These are phyloP conservation scores for Macroramphosus scolopax DNA, from an alignment of 2,797 vertebrate species.

Conservation along the genomic window DNA sequence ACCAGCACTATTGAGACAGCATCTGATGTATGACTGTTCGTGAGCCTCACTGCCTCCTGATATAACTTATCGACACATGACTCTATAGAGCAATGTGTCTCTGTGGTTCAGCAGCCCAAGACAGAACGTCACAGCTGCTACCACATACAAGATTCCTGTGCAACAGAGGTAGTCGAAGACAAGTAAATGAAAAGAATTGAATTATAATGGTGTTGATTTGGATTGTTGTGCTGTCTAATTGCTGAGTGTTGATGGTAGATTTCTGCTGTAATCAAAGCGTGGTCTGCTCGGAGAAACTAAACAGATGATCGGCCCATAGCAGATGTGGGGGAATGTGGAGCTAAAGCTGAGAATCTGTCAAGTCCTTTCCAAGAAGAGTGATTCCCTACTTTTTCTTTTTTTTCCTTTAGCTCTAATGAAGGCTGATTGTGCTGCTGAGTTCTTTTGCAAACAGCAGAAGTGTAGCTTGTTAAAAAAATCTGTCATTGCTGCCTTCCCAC, in stretches of 20 bases:
- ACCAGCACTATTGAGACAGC: conserved; percentile 1
- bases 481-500: conserved; percentile 58
- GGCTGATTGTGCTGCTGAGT: conserved; percentile 60
- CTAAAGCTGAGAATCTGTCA: conserved; percentile 56
- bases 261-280: conserved; percentile 64
- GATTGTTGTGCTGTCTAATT: conserved; percentile 56
- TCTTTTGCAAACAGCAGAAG: conserved; percentile 57
- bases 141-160: background rate
- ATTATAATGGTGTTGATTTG: conserved; percentile 49
- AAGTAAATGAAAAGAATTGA: conserved; percentile 22
- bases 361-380: conserved; percentile 58
- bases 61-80: conserved; percentile 3
- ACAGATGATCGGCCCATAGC: conserved; percentile 60
- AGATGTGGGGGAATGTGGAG: conserved; percentile 58
- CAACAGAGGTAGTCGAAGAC: conserved; percentile 9
- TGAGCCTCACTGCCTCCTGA: conserved; percentile 2
- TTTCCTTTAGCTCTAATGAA: conserved; percentile 60
- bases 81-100: conserved; percentile 6
- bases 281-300: conserved; percentile 45
- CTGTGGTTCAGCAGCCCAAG: conserved; percentile 5
- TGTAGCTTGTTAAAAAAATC: conserved; percentile 69
- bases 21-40: background rate
- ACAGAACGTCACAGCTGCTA: conserved; percentile 20
- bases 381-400: conserved; percentile 37
- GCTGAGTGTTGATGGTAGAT: conserved; percentile 45